These are phyloP conservation scores for Brachypterus glaber DNA, from an alignment of 2,888 invertebrate species.

Conservation along the genomic window DNA sequence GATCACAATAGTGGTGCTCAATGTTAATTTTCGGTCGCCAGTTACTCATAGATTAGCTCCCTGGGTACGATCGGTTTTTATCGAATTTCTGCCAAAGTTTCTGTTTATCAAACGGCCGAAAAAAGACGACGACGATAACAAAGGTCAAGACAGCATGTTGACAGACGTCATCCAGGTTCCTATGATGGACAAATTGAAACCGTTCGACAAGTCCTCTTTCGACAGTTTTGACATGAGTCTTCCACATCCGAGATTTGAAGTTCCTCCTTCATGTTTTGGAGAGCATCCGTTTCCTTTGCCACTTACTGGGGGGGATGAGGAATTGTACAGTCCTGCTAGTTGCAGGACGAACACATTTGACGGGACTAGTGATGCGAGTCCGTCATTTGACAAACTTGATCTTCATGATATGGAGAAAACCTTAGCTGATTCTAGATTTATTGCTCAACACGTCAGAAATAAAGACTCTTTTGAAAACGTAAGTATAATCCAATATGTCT, in stretches of 20 bases:
- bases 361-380: conserved; percentile 56
- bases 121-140: conserved; percentile 58
- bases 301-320: conserved; percentile 70
- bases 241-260: conserved; percentile 50
- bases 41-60: conserved; percentile 88
- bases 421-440: conserved; percentile 84
- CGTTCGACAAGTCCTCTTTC: conserved; percentile 52
- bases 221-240: conserved; percentile 41
- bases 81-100: conserved; percentile 75
- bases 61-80: conserved; percentile 81
- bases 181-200: conserved; percentile 56
- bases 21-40: conserved; percentile 86
- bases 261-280: conserved; percentile 57
- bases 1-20: conserved; percentile 87
- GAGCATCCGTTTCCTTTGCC: conserved; percentile 60
- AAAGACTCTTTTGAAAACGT: conserved; percentile 91
- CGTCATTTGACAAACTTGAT: conserved; percentile 72
- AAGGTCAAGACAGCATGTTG: conserved; percentile 49
- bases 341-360: conserved; percentile 42
- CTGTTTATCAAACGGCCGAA: conserved; percentile 82
- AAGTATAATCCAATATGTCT: conserved; percentile 49
- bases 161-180: conserved; percentile 57
- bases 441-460: conserved; percentile 91
- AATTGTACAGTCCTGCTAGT: conserved; percentile 64
- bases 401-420: conserved; percentile 85